Base-by-base conservation (phyloP, 2,113 vertebrate species). In the Felis chaus region DNA sequence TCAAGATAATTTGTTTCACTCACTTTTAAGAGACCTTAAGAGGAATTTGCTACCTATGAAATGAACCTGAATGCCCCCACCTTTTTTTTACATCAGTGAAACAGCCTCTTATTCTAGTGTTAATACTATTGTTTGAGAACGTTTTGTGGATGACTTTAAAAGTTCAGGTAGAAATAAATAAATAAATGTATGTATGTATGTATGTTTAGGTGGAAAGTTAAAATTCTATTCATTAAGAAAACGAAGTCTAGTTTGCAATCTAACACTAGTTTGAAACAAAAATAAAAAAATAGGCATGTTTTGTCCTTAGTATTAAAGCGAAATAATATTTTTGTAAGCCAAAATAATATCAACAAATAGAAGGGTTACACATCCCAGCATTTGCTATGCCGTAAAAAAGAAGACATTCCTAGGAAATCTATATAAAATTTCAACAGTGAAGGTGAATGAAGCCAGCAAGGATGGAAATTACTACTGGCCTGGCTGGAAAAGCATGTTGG, bases 381-480 rank as follows among this genome's bases (percentile, higher is more conserved):
- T 81, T 76, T 78, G 36, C 41, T 96, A 29, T 80, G 41, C 25
- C 65, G 55, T 78, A 89, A 94, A 27, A 39, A 36, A 96, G 9
- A 81, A 96, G 61, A 69, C 45, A 41, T 79, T 74, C 66, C 19
- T 73, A 86, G 48, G 36, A 93, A 86, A 96, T 50, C 33, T 82
- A 91, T 41, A 79, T 15, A 91, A 83, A 97, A 97, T 92, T 96
- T 96, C 87, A 97, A 96, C 82, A 89, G 86, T 61, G 80, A 96
- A 87, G 86, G 97, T 97, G 92, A 98, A 86, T 88, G 94, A 97
- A 93, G 85, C 73, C 74, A 83, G 95, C 69, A 92, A 97, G 76
- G 95, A 95, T 5, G 95, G n/a, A 98, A 98, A 97, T 96, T 95
- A 97, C 83, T 94, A 95, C 65, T 93, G 94, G 89, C 79, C 97